These are phyloP conservation scores for Macrosteles quadrilineatus DNA, from an alignment of 1,140 invertebrate species.

Conservation along the genomic window DNA sequence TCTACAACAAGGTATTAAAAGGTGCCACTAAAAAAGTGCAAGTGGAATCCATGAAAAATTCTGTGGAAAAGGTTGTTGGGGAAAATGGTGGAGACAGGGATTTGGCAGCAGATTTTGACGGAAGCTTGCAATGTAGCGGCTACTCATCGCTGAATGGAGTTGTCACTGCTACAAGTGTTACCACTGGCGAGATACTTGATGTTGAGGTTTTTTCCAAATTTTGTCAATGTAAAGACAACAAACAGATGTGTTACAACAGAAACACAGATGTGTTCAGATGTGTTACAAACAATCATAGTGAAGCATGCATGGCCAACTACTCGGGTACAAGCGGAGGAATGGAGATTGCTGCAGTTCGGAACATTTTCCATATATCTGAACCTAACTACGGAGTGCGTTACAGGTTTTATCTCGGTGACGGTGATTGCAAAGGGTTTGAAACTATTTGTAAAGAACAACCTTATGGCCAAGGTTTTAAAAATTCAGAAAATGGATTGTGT, in stretches of 20 bases:
- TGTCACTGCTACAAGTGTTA: background rate
- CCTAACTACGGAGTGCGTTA: slow-evolving; percentile 35
- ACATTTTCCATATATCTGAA: slow-evolving; percentile 31
- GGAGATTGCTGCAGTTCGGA: slow-evolving; percentile 32
- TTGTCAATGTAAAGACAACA: slow-evolving; percentile 1
- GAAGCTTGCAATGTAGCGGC: slow-evolving; percentile 24
- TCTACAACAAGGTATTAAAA: slow-evolving; percentile 1
- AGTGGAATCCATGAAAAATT: slow-evolving; percentile 1
- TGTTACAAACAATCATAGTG: slow-evolving; percentile 22
- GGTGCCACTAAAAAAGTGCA: slow-evolving; percentile 3
- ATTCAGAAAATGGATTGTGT: slow-evolving; percentile 42
- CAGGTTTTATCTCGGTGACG: slow-evolving; percentile 39
- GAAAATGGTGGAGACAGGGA: slow-evolving; percentile 26
- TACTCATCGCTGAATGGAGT: slow-evolving; percentile 14
- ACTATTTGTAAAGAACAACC: slow-evolving; percentile 30
- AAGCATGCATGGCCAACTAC: slow-evolving; percentile 38
- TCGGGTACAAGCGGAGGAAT: slow-evolving; percentile 39
- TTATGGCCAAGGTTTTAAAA: slow-evolving; percentile 37
- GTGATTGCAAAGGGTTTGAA: slow-evolving; percentile 37
- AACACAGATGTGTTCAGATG: background rate
- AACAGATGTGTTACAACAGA: slow-evolving; percentile 33
- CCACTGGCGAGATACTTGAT: background rate
- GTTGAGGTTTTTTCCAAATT: background rate
- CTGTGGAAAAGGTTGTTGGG: slow-evolving; percentile 16
- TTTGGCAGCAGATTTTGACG: slow-evolving; percentile 23